Evolutionary conservation across 2,797 vertebrate genomes (phyloP), one percentile per base, ranked within the genome.

Genomic region (Anisognathus igniventris): DNA sequence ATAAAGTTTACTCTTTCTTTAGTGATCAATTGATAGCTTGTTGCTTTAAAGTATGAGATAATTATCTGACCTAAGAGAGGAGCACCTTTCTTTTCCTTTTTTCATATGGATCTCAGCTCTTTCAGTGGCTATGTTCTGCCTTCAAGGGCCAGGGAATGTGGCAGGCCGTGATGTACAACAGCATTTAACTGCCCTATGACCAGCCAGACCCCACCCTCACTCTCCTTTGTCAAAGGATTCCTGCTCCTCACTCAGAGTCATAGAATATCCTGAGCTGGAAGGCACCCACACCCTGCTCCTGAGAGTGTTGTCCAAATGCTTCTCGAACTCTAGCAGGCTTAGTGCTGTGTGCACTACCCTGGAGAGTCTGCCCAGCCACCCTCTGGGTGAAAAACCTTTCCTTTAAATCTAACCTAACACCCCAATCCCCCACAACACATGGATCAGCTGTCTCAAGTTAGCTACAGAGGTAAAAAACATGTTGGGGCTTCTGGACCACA

Each of bases 381-480:
- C 16, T 44, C 37, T 15, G n/a, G 5, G 12, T 13, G 42, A 50
- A 76, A 68, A 68, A 37, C 24, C 20, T 10, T 44, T 50, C 33
- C 37, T 8, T 16, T 12, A 7, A 14, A 23, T 23, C 33, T 67
- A 40, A 22, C 51, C 28, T 58, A 35, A 40, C 18, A 19, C 3
- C 6, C 4, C 8, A 6, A 3, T 14, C 7, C 19, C 7, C 16
- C 12, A 4, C 7, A 61, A 7, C n/a, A 33, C 21, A 20, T 3
- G 35, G 35, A 33, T 21, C 37, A 75, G n/a, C 16, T 50, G 15
- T 33, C 31, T 48, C 56, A 40, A 50, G 30, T 17, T 15, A 72
- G 6, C 24, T 45, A 33, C 54, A 84, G 42, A 75, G 35, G 14
- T 65, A 78, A 78, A 75, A 86, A 61, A 0, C 7, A 9, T 4